These are phyloP conservation scores for Metacarcinus magister DNA, from an alignment of 2,888 invertebrate species.

Conservation along the genomic window DNA sequence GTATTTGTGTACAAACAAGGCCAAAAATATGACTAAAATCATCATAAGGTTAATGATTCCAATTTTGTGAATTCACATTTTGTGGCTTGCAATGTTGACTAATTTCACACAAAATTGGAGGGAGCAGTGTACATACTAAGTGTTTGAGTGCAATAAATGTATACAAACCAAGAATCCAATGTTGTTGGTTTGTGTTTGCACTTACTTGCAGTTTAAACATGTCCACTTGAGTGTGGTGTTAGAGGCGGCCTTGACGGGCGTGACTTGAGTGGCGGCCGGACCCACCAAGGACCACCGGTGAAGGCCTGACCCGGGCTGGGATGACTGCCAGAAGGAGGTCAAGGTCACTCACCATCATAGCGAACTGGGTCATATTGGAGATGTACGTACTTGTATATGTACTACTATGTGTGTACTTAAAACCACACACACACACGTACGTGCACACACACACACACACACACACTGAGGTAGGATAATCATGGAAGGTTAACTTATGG, in stretches of 20 bases:
- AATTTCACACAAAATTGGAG: too few species aligned
- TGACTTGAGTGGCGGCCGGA: neutral
- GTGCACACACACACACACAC: too few species aligned
- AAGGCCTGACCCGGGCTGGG: conserved; percentile 63
- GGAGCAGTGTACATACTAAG: neutral
- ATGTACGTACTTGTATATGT: neutral
- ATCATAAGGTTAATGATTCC: too few species aligned
- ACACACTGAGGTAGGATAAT: neutral
- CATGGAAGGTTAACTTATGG: neutral
- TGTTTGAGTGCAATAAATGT: neutral
- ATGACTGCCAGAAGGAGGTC: neutral
- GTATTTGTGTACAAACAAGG: too few species aligned
- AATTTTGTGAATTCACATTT: too few species aligned
- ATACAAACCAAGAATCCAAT: neutral
- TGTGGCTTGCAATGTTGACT: too few species aligned
- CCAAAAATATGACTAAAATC: too few species aligned
- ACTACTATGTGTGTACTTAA: neutral
- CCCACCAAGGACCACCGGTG: conserved; percentile 74
- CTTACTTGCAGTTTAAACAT: conserved; percentile 76
- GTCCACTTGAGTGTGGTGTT: conserved; percentile 72
- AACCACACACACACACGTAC: too few species aligned
- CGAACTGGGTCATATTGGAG: neutral
- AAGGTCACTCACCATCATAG: neutral
- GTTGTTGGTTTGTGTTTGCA: neutral
- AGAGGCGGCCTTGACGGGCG: conserved; percentile 58